Base-by-base conservation (phyloP, 2,888 invertebrate genomes). In the Diaprepes abbreviatus region DNA sequence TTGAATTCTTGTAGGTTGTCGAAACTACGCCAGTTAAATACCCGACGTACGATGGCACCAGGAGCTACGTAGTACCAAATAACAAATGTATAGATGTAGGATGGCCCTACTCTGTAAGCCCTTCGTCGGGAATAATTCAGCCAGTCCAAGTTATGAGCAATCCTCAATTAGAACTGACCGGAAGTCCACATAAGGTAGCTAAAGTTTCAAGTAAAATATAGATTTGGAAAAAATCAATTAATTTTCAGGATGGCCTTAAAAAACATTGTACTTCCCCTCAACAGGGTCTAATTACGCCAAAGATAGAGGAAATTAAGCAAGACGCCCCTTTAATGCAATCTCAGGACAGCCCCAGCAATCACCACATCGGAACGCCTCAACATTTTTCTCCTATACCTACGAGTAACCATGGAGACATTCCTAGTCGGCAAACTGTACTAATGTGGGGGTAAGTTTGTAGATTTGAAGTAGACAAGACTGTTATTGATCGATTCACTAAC, bases 391-490 rank as follows among this genome's bases (percentile, higher is more conserved):
- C 84, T 0, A 82, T 82, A 5, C 79, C 80, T 9, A 59, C 67
- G 4, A 66, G 48, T 19, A 67, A 24, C 68, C 79, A 55, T 71
- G 75, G 85, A 10, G 85, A 88, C 62, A 90, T 90, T 74, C 91
- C 93, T 0, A 73, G 96, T 0, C 67, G 96, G 45, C 96, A 96
- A 84, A 96, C 96, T 9, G 96, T 96, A 60, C 88, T 96, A 43
- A 96, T 96, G 96, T 96, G 96, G 96, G 96, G 95, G 71, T 71
- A 54, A 59, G 68, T 68, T 9, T 10, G 7, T 19, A 45, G 31
- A n/a, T n/a, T n/a, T n/a, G n/a, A n/a, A n/a, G n/a, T n/a, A n/a
- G n/a, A n/a, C n/a, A n/a, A n/a, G n/a, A n/a, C n/a, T n/a, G n/a
- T n/a, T n/a, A n/a, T n/a, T n/a, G n/a, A n/a, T n/a, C n/a, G n/a